Evolutionary conservation across 2,888 invertebrate genomes (phyloP).

Genomic region (Lasius fuliginosus): DNA sequence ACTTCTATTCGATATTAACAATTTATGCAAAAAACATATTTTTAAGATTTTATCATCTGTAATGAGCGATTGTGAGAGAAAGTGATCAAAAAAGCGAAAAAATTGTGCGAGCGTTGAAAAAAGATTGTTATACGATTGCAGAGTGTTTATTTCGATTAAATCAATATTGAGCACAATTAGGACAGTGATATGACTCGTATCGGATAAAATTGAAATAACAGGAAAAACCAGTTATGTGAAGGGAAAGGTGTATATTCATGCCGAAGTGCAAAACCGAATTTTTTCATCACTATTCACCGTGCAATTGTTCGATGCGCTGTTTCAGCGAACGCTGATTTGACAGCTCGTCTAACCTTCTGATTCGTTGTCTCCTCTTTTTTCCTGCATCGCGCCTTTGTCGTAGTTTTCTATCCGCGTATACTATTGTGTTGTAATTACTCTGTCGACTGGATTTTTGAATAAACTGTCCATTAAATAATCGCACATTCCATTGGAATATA

Average conservation of each 20-base stretch:
- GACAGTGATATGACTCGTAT: slow-evolving; percentile 3
- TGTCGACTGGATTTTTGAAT: slow-evolving; percentile 52
- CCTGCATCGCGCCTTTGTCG: slow-evolving; percentile 58
- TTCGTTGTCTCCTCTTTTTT: slow-evolving; percentile 69
- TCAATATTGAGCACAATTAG: slow-evolving; percentile 26
- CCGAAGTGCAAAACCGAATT: slow-evolving; percentile 61
- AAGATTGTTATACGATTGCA: background rate
- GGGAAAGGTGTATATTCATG: slow-evolving; percentile 59
- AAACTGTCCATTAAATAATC: slow-evolving; percentile 43
- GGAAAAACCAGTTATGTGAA: slow-evolving; percentile 57
- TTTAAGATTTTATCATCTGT: background rate
- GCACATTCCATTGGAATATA: slow-evolving; percentile 56
- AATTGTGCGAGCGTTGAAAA: slow-evolving; percentile 9
- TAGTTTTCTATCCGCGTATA: slow-evolving; percentile 28
- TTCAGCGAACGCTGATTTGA: slow-evolving; percentile 73
- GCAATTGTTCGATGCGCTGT: slow-evolving; percentile 68
- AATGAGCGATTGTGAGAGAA: background rate
- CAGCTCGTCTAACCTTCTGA: slow-evolving; percentile 72
- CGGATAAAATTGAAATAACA: slow-evolving; percentile 63
- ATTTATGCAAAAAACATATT: background rate
- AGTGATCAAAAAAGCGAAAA: background rate
- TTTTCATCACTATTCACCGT: slow-evolving; percentile 66
- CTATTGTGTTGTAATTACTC: slow-evolving; percentile 55
- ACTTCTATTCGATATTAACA: background rate
- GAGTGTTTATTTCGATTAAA: slow-evolving; percentile 30